Evolutionary conservation across 2,797 vertebrate genomes (phyloP), one percentile per base, ranked within the genome.

Genomic region (Hydrophis major): DNA sequence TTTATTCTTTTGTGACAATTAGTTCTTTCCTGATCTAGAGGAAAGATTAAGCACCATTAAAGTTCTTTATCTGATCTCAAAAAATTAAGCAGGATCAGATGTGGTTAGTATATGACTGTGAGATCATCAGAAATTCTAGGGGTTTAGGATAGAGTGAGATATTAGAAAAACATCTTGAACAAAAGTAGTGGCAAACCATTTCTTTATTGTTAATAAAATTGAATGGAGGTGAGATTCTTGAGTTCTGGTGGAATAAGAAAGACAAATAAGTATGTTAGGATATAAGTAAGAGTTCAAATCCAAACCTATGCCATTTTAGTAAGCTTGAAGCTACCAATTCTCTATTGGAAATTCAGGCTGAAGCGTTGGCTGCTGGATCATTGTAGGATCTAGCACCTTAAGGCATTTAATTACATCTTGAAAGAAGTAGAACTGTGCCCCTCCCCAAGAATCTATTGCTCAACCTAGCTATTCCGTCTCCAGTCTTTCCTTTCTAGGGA

Each of bases 1-100:
- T 95, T 92, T 88, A 95, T 86, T 89, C 89, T 95, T 95, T 93
- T 94, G 57, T 94, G 95, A 95, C 95, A 95, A 92, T 60, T 95
- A 96, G 94, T 94, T 93, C 91, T 95, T 86, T 93, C 92, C 66
- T 93, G 95, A 95, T 97, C 96, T 94, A 96, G 96, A 96, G 95
- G 90, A 94, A 96, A 96, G 97, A 96, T 96, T 97, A 96, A 93
- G 92, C 95, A 95, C 91, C 97, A 96, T 96, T 94, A 95, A 95
- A 92, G 94, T 95, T 94, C 87, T 95, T 96, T 96, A 95, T 95
- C 94, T 94, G 0, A 0, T 28, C 8, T 83, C 37, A 12, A 83
- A 47, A 47, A 83, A 42, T 8, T 83, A 83, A 83, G 74, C 20
- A 47, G 20, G 74, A 47, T 83, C 74, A 83, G 74, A 83, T 47